Conservation (phyloP, 1,140 invertebrate genomes). For the Callitettix versicolor region DNA sequence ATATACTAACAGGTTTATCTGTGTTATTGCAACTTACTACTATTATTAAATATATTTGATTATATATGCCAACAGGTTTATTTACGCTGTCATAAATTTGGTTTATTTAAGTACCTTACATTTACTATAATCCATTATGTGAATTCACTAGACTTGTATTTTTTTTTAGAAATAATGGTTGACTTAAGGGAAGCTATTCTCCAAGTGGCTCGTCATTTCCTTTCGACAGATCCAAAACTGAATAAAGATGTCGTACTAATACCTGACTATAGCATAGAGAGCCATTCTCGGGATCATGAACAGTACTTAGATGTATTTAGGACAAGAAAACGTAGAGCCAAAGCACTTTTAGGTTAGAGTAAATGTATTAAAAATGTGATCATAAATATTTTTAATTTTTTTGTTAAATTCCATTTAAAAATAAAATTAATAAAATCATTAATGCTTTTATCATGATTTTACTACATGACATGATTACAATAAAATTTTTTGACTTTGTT, state of each 20-base stretch:
- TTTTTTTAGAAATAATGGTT: slow-evolving; percentile 73
- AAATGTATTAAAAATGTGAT: slow-evolving; percentile 19
- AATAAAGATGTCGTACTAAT: slow-evolving; percentile 60
- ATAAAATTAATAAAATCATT: slow-evolving; percentile 3
- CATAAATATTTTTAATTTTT: too few relatives aligned
- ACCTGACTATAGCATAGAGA: slow-evolving; percentile 92
- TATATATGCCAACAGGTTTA: too few relatives aligned
- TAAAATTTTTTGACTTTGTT: slow-evolving; percentile 14
- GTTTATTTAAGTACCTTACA: too few relatives aligned
- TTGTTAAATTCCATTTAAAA: slow-evolving; percentile 11
- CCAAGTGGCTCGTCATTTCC: slow-evolving; percentile 80
- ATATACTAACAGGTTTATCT: too few relatives aligned
- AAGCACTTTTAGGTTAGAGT: slow-evolving; percentile 69
- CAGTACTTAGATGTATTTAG: slow-evolving; percentile 85
- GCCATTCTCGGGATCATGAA: slow-evolving; percentile 87
- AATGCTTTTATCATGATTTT: slow-evolving; percentile 11
- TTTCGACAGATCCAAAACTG: slow-evolving; percentile 65
- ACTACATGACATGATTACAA: background rate
- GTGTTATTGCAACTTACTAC: too few relatives aligned
- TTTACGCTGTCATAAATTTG: too few relatives aligned
- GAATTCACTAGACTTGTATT: too few relatives aligned
- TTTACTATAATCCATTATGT: too few relatives aligned
- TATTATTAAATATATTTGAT: too few relatives aligned
- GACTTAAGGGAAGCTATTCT: slow-evolving; percentile 93
- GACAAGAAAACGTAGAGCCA: slow-evolving; percentile 79